Percentiles rank a stretch among this genome's conserved stretches.
phyloP scores from a whole-genome alignment of 2,797 vertebrate genomes.

The Myripristis jacobus region DNA sequence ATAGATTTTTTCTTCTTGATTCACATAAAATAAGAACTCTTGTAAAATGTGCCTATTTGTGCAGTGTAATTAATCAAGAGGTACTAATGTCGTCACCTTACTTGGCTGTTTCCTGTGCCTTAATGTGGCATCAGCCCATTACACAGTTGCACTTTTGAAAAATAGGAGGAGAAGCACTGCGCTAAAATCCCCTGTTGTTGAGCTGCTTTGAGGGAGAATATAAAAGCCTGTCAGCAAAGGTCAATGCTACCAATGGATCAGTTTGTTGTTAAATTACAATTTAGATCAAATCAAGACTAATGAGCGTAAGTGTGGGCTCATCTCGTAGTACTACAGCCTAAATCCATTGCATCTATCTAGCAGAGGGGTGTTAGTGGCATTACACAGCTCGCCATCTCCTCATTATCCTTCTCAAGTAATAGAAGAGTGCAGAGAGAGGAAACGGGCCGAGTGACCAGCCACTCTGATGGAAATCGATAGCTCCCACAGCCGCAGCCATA shows the following conservation, averaged over 20 bases:
- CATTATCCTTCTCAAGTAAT: constrained; percentile 69
- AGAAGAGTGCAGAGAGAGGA: constrained; percentile 53
- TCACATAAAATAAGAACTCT: neutral
- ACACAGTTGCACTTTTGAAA: constrained; percentile 44
- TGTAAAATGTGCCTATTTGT: neutral
- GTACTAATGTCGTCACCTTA: constrained; percentile 29
- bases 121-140: constrained; percentile 35
- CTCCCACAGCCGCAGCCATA: constrained; percentile 62
- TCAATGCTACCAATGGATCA: constrained; percentile 67
- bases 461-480: constrained; percentile 74
- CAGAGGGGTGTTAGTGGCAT: constrained; percentile 61
- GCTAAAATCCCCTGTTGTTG: constrained; percentile 32
- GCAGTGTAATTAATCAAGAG: constrained; percentile 27
- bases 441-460: constrained; percentile 62
- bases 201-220: constrained; percentile 66
- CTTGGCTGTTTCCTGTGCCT: neutral
- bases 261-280: constrained; percentile 82
- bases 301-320: constrained; percentile 67
- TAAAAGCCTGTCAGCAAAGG: constrained; percentile 72
- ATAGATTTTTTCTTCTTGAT: too few relatives aligned
- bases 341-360: constrained; percentile 71
- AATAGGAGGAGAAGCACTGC: constrained; percentile 34
- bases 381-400: constrained; percentile 66
- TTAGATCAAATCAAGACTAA: constrained; percentile 80
- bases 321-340: constrained; percentile 60